Evolutionary conservation across 1,140 invertebrate species (phyloP), one percentile per base, ranked within the genome.

Genomic region (Drosophila takahashii): DNA sequence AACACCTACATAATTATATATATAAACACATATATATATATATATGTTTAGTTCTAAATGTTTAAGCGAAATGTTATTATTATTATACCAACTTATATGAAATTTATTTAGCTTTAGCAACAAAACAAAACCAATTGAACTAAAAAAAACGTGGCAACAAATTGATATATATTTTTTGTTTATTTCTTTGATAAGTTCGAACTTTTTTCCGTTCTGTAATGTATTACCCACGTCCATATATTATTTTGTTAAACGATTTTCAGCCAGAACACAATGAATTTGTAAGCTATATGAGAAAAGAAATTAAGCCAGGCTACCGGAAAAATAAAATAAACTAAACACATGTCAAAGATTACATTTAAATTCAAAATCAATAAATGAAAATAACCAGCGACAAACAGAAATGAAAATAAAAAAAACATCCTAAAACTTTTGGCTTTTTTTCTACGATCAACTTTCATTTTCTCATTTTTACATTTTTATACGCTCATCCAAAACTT

Each of bases 101-200:
- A 86, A 87, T 86, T 86, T 86, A 81, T 86, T 86, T 87, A 86
- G 83, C 83, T 86, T 87, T 86, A 86, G 81, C 79, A 76, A 80
- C 77, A 79, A 62, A 65, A 65, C 60, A 79, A 60, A 58, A 65
- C 41, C 36, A 58, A 57, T 56, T 74, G 44, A 58, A 74, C 51
- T 44, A 81, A 81, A 48, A 78, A 86, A 87, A 81, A 87, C 83
- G 80, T 87, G 81, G 81, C 83, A 86, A 87, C 81, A 87, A 87
- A 56, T 77, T 75, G 62, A 76, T 72, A 78, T 81, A 51, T 62
- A 10, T 37, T 71, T 81, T 86, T 56, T 71, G 47, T 86, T 53
- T 45, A 54, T 47, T 70, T 73, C 56, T 37, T 62, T 70, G 34
- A 52, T 65, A 74, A 58, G 37, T 76, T 75, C 4, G 37, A 77